phyloP scores from a whole-genome alignment of 1,140 invertebrate species.

The Calosoma granatense region DNA sequence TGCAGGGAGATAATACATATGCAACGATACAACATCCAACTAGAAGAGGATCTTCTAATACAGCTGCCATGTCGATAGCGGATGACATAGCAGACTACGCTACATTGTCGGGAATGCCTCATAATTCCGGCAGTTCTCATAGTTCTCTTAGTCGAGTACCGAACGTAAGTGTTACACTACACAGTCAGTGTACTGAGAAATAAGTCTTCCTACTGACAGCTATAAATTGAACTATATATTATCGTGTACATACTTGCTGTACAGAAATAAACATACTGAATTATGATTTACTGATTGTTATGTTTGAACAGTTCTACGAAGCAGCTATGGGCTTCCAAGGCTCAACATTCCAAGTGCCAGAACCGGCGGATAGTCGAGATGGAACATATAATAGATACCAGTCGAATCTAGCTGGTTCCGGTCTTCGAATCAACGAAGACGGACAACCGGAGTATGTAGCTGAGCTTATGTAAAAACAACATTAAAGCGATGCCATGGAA shows the following conservation, averaged over 20 bases:
- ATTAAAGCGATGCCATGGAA: slow-evolving; percentile 1
- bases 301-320: slow-evolving; percentile 54
- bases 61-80: slow-evolving; percentile 28
- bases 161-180: slow-evolving; percentile 26
- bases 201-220: background rate
- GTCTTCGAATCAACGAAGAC: slow-evolving; percentile 47
- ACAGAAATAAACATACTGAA: slow-evolving; percentile 9
- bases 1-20: slow-evolving; percentile 64
- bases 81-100: slow-evolving; percentile 60
- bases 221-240: slow-evolving; percentile 20
- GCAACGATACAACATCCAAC: slow-evolving; percentile 72
- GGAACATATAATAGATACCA: slow-evolving; percentile 17
- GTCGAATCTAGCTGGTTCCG: slow-evolving; percentile 29
- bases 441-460: slow-evolving; percentile 58
- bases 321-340: slow-evolving; percentile 56
- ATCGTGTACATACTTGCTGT: slow-evolving; percentile 29
- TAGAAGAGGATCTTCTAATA: slow-evolving; percentile 36
- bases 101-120: slow-evolving; percentile 47
- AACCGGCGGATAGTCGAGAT: slow-evolving; percentile 22
- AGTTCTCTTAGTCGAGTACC: slow-evolving; percentile 32
- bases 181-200: background rate
- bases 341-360: slow-evolving; percentile 59
- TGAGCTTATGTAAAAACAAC: slow-evolving; percentile 48
- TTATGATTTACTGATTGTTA: background rate
- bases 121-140: slow-evolving; percentile 26